Percentiles rank a stretch among this genome's conserved stretches.
Conservation (phyloP, 1,140 invertebrate genomes). For the Bombus sylvicola region DNA sequence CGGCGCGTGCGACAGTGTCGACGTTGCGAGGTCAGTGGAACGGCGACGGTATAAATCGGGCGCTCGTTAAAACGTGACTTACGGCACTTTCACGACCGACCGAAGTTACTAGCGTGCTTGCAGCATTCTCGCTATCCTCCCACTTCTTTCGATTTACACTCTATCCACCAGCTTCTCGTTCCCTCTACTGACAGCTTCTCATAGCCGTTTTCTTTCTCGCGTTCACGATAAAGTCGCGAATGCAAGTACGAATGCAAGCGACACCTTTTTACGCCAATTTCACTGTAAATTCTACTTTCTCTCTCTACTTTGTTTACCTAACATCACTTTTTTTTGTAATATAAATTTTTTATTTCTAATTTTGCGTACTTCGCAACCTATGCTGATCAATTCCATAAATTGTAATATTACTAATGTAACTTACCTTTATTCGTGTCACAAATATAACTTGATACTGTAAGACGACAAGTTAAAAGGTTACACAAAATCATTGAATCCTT, state of each 20-base stretch:
- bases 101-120: conserved; percentile 43
- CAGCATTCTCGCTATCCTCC: conserved; percentile 23
- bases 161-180: neutral
- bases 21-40: conserved; percentile 53
- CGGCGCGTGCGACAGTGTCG: conserved; percentile 9
- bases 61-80: conserved; percentile 60
- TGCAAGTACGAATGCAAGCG: neutral
- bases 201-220: neutral
- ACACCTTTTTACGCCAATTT: neutral
- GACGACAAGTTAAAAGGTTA: neutral
- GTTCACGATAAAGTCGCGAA: neutral
- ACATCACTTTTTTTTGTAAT: too few relatives aligned
- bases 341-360: too few relatives aligned
- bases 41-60: conserved; percentile 56
- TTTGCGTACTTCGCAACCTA: too few relatives aligned
- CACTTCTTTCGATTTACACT: conserved; percentile 1
- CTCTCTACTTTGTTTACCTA: neutral
- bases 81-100: conserved; percentile 56
- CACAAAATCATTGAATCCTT: neutral
- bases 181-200: neutral
- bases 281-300: neutral
- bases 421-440: neutral
- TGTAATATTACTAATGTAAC: neutral
- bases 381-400: too few relatives aligned
- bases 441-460: neutral